phyloP scores from a whole-genome alignment of 2,797 vertebrate genomes.

The Percopsis omiscomaycus region DNA sequence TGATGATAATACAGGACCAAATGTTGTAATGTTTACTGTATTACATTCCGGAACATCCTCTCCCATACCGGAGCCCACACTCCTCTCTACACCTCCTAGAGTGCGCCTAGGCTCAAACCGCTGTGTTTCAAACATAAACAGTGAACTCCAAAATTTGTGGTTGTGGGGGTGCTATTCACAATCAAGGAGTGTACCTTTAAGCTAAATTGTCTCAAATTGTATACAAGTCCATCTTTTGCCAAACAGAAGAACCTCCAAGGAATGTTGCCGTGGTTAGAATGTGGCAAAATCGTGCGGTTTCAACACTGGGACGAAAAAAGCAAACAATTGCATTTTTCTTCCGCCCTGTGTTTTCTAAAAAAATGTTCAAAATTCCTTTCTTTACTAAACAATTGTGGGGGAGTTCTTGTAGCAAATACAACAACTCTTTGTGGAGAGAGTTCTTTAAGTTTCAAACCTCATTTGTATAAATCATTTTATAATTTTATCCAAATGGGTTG shows the following conservation, averaged over 20 bases:
- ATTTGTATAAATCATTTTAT: conserved; percentile 38
- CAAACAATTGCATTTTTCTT: conserved; percentile 52
- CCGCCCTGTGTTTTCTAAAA: conserved; percentile 51
- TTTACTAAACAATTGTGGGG: conserved; percentile 29
- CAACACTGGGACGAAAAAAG: conserved; percentile 35
- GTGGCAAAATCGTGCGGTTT: conserved; percentile 49
- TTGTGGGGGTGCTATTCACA: too few relatives aligned
- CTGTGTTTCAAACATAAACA: too few relatives aligned
- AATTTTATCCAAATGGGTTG: conserved; percentile 47
- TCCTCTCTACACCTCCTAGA: too few relatives aligned
- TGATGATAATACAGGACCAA: too few relatives aligned
- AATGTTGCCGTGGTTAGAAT: conserved; percentile 68
- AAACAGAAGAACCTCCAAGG: conserved; percentile 50
- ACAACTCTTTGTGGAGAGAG: conserved; percentile 21
- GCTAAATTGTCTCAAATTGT: too few relatives aligned
- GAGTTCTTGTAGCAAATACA: conserved; percentile 16
- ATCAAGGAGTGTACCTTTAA: too few relatives aligned
- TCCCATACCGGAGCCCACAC: too few relatives aligned
- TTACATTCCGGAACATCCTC: too few relatives aligned
- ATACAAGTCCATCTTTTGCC: conserved; percentile 31
- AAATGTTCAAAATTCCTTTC: conserved; percentile 45
- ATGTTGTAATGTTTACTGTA: too few relatives aligned
- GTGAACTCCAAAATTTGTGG: too few relatives aligned
- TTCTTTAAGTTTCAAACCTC: conserved; percentile 21
- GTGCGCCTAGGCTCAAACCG: too few relatives aligned